Evolutionary conservation across 2,113 vertebrate species (phyloP), one percentile per base, ranked within the genome.

Genomic region (Corythaixoides concolor): DNA sequence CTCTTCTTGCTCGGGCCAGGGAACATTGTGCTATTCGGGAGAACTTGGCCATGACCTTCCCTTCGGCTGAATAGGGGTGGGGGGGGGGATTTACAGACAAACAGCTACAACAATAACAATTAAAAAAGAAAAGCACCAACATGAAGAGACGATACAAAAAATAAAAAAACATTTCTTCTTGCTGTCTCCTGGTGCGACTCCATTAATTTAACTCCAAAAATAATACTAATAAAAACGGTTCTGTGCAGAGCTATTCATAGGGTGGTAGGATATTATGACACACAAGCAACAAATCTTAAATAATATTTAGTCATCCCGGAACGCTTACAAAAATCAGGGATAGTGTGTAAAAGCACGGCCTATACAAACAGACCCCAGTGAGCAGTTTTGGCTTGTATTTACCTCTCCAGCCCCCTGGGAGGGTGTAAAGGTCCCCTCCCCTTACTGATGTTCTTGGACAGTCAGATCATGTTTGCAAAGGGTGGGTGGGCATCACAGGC

Each of bases 101-200:
- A 82, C 74, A 90, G 69, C 45, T 87, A 97, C 67, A 67, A 90
- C 78, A 90, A 45, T 47, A 85, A 93, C 91, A 90, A 62, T 62
- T 79, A 33, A 59, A 81, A 94, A 89, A 85, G 6, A 79, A 93
- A 90, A 67, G 91, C 76, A 91, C 56, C 37, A 37, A 93, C 81
- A 80, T 1, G 20, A 93, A 93, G 70, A 95, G 12, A 95, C 1
- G 1, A 94, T 55, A 88, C 52, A 24, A 39, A 87, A 66, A 89
- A 52, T 20, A 41, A 63, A 59, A 59, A 33, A 52, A 2, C 35
- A 67, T 3, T 72, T 55, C 50, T 43, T 89, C 76, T 75, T 66
- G 39, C 75, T 70, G 41, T 84, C 62, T 88, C 69, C 82, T 79
- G 75, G 49, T 77, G 85, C 3, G 5, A 55, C 28, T 83, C 87